Evolutionary conservation across 2,797 vertebrate genomes (phyloP).

Genomic region (Enoplosus armatus): DNA sequence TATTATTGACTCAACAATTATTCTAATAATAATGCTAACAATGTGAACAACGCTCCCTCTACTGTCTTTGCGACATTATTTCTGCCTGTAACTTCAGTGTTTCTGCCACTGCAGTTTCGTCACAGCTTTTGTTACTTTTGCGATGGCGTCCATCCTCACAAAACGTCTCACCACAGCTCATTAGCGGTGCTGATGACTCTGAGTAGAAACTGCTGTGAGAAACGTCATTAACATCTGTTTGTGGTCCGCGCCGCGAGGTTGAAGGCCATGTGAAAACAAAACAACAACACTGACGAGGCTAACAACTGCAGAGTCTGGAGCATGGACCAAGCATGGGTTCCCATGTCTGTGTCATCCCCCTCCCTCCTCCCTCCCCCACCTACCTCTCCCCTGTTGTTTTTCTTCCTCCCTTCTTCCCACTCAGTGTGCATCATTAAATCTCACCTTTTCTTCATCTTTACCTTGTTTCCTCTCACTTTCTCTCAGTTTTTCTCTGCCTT

Average conservation of each 20-base stretch:
- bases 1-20: neutral
- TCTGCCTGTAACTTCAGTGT: neutral
- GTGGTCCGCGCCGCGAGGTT: slow-evolving; percentile 56
- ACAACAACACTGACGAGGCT: slow-evolving; percentile 55
- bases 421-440: slow-evolving; percentile 28
- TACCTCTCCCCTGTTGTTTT: slow-evolving; percentile 30
- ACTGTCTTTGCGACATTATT: neutral
- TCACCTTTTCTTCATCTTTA: neutral
- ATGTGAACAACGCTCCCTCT: neutral
- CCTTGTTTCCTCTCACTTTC: neutral
- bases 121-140: neutral
- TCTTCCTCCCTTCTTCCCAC: slow-evolving; percentile 26
- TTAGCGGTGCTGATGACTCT: slow-evolving; percentile 31
- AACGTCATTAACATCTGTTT: slow-evolving; percentile 62
- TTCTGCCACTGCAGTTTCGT: neutral
- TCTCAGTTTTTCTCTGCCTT: neutral
- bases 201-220: slow-evolving; percentile 42
- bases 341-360: slow-evolving; percentile 55
- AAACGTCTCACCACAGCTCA: slow-evolving; percentile 29
- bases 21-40: neutral
- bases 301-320: slow-evolving; percentile 56
- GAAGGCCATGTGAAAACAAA: slow-evolving; percentile 72
- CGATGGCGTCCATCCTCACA: slow-evolving; percentile 24
- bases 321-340: slow-evolving; percentile 52
- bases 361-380: slow-evolving; percentile 14